phyloP scores from a whole-genome alignment of 2,113 vertebrate genomes.

The Cygnus atratus region DNA sequence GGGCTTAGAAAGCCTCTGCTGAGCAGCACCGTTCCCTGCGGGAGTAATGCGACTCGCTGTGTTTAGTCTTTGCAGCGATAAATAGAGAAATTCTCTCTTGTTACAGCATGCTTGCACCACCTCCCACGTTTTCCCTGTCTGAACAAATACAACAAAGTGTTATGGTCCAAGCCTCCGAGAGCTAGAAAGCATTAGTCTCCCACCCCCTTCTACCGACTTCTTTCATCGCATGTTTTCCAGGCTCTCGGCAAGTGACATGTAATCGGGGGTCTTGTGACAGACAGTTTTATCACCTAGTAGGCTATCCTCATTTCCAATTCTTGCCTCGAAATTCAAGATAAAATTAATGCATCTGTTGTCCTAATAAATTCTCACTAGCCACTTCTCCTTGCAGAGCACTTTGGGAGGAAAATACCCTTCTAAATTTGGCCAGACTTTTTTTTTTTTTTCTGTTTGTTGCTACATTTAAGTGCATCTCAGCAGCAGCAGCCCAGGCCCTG shows the following conservation, averaged over 20 bases:
- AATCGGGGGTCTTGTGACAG: constrained; percentile 71
- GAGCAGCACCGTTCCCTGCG: not conserved
- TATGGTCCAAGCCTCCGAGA: constrained; percentile 40
- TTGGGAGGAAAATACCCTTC: constrained; percentile 58
- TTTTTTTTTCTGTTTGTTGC: constrained; percentile 20
- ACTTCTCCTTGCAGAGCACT: constrained; percentile 60
- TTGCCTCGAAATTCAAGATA: constrained; percentile 69
- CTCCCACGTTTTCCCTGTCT: constrained; percentile 58
- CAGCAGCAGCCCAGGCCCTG: constrained; percentile 24
- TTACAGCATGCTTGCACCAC: constrained; percentile 48
- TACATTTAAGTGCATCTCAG: constrained; percentile 30
- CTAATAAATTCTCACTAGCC: constrained; percentile 71
- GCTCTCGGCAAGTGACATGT: constrained; percentile 65
- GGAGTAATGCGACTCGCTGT: constrained; percentile 27
- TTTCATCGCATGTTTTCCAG: constrained; percentile 57
- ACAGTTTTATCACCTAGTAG: constrained; percentile 77
- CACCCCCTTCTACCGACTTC: constrained; percentile 41
- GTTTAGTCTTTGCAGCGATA: constrained; percentile 44
- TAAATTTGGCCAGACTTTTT: constrained; percentile 51
- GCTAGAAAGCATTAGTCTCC: constrained; percentile 49
- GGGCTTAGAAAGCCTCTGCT: constrained; percentile 12
- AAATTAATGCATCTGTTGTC: constrained; percentile 74
- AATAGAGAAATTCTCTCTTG: constrained; percentile 46
- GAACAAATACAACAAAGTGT: constrained; percentile 51
- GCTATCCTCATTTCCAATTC: constrained; percentile 73